These are phyloP conservation scores for Aspidoscelis tigris DNA, from an alignment of 2,113 vertebrate genomes.

Conservation along the genomic window DNA sequence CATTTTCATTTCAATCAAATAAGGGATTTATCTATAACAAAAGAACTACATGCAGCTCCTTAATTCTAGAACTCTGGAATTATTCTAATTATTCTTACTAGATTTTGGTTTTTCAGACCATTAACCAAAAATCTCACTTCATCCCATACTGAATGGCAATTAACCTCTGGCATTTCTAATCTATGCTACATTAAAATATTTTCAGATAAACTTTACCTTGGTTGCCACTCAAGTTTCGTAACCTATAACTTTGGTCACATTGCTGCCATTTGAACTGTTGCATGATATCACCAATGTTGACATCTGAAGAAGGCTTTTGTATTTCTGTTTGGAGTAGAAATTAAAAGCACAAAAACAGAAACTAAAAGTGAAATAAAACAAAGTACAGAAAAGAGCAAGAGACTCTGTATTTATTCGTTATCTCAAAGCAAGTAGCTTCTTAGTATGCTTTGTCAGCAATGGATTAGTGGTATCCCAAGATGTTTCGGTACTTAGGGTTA, in stretches of 20 bases:
- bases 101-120: background rate
- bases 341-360: background rate
- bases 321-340: background rate
- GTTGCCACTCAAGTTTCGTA: background rate
- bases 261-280: background rate
- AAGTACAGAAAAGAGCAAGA: background rate
- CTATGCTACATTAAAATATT: background rate
- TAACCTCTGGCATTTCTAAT: background rate
- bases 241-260: background rate
- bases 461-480: too few relatives aligned
- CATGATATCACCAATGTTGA: background rate
- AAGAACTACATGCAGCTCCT: background rate
- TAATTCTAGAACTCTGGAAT: background rate
- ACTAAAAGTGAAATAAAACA: background rate
- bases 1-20: constrained; percentile 29
- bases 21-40: background rate
- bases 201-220: background rate
- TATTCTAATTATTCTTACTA: background rate
- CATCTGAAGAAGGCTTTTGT: background rate
- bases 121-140: background rate
- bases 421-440: too few relatives aligned
- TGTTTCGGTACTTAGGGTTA: too few relatives aligned
- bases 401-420: too few relatives aligned
- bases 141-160: background rate
- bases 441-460: too few relatives aligned